Percentiles rank a stretch among this genome's conserved stretches.
Conservation (phyloP, 1,140 invertebrate genomes). For the Hypsibius dujardini region DNA sequence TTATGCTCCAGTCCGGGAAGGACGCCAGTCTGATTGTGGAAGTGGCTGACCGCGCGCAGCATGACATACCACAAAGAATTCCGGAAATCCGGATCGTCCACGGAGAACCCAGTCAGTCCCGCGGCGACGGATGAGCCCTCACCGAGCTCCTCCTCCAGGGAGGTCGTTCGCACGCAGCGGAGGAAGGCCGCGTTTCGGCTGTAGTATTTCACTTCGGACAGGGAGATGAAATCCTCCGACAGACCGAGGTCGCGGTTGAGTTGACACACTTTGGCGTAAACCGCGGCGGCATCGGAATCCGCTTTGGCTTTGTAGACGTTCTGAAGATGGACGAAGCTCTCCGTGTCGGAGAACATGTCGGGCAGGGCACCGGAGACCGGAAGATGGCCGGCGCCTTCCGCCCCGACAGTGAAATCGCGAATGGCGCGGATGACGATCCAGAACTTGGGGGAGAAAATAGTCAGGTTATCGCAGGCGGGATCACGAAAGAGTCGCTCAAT, state of each 20-base stretch:
- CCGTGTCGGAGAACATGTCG: slow-evolving; percentile 92
- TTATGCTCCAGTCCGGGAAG: slow-evolving; percentile 55
- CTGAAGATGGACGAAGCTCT: slow-evolving; percentile 72
- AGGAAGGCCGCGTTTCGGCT: slow-evolving; percentile 26
- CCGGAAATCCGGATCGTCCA: neutral
- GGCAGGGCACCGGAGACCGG: slow-evolving; percentile 79
- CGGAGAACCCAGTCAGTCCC: slow-evolving; percentile 1
- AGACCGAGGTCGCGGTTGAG: neutral
- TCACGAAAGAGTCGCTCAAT: slow-evolving; percentile 57
- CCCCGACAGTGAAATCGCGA: slow-evolving; percentile 67
- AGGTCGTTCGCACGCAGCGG: slow-evolving; percentile 22
- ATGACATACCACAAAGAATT: slow-evolving; percentile 62
- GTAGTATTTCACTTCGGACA: slow-evolving; percentile 24
- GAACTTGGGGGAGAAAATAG: slow-evolving; percentile 39
- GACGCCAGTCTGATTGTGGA: slow-evolving; percentile 64
- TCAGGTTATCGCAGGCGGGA: slow-evolving; percentile 52
- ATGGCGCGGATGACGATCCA: slow-evolving; percentile 83
- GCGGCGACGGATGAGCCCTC: neutral
- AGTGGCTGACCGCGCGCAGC: slow-evolving; percentile 70
- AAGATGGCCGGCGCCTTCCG: slow-evolving; percentile 56
- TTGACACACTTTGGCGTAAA: slow-evolving; percentile 21
- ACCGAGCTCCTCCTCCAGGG: slow-evolving; percentile 20
- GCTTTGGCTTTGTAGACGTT: slow-evolving; percentile 42
- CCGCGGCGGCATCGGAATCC: slow-evolving; percentile 27
- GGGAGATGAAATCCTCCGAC: slow-evolving; percentile 8